Evolutionary conservation across 2,113 vertebrate genomes (phyloP).

Genomic region (Pelusios castaneus): DNA sequence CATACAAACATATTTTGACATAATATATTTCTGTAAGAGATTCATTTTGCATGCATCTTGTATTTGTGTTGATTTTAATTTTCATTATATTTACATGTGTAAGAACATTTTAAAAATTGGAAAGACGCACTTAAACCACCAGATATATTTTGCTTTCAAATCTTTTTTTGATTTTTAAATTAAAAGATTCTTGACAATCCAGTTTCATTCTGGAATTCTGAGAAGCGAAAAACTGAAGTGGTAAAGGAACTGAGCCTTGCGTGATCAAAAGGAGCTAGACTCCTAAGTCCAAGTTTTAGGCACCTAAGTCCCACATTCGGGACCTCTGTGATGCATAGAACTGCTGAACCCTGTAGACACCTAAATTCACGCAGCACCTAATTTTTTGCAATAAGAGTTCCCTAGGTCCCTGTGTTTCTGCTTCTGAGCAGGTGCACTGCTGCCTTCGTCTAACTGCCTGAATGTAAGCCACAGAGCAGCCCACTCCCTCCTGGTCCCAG

Average conservation of each 20-base stretch:
- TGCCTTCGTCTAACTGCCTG: background rate
- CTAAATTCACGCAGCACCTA: background rate
- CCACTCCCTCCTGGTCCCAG: too few relatives aligned
- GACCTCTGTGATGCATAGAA: background rate
- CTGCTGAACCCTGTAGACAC: background rate
- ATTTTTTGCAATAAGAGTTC: background rate
- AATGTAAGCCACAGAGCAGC: background rate
- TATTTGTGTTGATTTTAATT: background rate
- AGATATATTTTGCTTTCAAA: background rate
- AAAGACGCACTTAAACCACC: background rate
- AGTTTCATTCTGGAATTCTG: background rate
- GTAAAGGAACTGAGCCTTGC: background rate
- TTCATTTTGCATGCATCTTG: background rate
- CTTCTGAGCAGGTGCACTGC: background rate
- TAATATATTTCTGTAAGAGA: accelerated
- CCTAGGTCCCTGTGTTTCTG: background rate
- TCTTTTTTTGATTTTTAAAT: background rate
- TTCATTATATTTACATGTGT: background rate
- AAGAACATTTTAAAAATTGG: background rate
- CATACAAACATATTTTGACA: background rate
- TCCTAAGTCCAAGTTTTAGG: background rate
- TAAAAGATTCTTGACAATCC: background rate
- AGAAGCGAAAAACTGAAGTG: background rate
- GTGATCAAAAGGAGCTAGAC: background rate
- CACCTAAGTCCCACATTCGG: background rate